phyloP scores from a whole-genome alignment of 2,888 invertebrate genomes.

The Amphipyra tragopoginis region DNA sequence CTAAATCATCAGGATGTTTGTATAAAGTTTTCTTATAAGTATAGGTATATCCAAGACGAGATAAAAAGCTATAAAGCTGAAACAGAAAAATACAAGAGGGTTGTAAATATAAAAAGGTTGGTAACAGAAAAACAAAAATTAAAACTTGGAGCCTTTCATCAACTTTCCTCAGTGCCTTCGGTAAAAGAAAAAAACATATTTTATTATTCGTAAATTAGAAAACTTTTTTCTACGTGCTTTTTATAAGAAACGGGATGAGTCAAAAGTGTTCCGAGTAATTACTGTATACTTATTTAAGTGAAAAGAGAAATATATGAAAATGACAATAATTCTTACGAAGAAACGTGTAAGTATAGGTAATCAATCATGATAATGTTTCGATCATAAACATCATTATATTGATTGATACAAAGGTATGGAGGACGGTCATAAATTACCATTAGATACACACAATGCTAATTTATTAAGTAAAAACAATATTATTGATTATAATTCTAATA shows the following conservation, averaged over 20 bases:
- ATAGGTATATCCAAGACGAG: conserved; percentile 43
- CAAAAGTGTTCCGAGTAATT: conserved; percentile 67
- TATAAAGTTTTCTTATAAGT: conserved; percentile 17
- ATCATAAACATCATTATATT: conserved; percentile 53
- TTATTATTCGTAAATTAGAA: conserved; percentile 86
- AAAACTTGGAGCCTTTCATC: conserved; percentile 83
- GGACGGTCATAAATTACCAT: conserved; percentile 50
- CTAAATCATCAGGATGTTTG: not conserved
- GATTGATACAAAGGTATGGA: conserved; percentile 49
- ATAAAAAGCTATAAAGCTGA: conserved; percentile 54
- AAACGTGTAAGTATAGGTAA: conserved; percentile 43
- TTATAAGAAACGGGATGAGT: conserved; percentile 71
- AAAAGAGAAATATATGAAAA: conserved; percentile 42
- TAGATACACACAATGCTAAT: conserved; percentile 47
- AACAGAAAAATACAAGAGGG: conserved; percentile 73
- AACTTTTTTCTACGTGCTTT: conserved; percentile 80
- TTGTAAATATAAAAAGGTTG: conserved; percentile 77
- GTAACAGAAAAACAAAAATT: conserved; percentile 81
- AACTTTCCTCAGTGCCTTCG: conserved; percentile 78
- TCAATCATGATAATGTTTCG: conserved; percentile 60
- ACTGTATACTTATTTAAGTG: conserved; percentile 43
- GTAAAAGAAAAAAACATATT: conserved; percentile 81
- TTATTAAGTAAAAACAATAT: conserved; percentile 41
- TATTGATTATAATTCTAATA: conserved; percentile 41
- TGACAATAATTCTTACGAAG: conserved; percentile 47